Conservation (phyloP, 2,113 vertebrate genomes). For the Neodon shergylaensis region DNA sequence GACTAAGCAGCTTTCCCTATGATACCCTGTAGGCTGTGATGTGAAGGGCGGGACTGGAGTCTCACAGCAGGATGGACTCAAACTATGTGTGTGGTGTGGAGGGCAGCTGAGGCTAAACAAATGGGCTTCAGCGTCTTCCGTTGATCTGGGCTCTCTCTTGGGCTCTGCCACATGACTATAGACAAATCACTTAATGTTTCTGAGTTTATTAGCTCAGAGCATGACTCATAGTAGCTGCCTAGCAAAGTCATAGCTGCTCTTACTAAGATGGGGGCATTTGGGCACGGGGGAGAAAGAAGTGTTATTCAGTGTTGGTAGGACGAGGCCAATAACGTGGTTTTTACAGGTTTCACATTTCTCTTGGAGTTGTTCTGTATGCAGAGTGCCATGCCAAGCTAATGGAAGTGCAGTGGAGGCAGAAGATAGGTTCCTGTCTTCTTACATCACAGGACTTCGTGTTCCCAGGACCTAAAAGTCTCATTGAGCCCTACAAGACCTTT, state of each 20-base stretch:
- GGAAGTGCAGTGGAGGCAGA: neutral
- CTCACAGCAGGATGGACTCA: neutral
- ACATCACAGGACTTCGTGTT: neutral
- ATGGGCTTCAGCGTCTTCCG: neutral
- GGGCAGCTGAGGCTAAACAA: neutral
- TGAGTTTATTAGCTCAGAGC: constrained; percentile 48
- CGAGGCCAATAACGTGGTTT: neutral
- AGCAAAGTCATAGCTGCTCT: neutral
- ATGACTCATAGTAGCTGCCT: constrained; percentile 31
- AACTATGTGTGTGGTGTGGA: neutral
- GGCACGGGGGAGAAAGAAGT: neutral
- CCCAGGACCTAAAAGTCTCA: constrained; percentile 1
- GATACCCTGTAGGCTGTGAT: neutral
- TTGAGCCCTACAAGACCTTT: neutral
- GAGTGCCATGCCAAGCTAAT: neutral
- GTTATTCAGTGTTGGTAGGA: neutral
- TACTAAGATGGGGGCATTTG: neutral
- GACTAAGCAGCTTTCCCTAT: neutral
- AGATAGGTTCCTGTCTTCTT: neutral
- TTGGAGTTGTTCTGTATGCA: neutral
- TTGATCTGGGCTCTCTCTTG: neutral
- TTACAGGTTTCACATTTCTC: neutral
- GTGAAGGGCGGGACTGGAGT: neutral
- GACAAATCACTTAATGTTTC: constrained; percentile 17
- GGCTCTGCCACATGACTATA: neutral